phyloP scores from a whole-genome alignment of 2,888 invertebrate genomes.

The Drosophila pseudotalamancana region DNA sequence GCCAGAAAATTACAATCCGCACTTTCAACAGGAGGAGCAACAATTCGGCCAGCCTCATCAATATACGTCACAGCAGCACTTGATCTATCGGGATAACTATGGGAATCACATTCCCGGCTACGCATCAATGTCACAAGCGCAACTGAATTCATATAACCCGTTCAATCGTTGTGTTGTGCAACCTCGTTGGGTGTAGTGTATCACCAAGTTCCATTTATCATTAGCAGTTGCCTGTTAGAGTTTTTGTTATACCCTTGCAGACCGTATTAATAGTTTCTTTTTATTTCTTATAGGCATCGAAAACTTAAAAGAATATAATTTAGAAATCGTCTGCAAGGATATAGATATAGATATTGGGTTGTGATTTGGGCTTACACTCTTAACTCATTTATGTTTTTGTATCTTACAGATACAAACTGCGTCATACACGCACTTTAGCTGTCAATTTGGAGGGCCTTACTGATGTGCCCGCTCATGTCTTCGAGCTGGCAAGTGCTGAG shows the following conservation, averaged over 20 bases:
- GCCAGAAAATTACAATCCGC: conserved; percentile 2
- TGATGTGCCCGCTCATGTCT: conserved; percentile 89
- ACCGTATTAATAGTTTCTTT: not conserved
- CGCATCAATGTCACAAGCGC: conserved; percentile 4
- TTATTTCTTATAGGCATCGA: no score
- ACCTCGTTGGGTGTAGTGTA: conserved; percentile 72
- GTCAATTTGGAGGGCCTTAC: conserved; percentile 86
- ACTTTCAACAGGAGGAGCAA: conserved; percentile 14
- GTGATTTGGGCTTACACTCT: not conserved
- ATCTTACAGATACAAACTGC: conserved; percentile 86
- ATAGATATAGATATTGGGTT: not conserved
- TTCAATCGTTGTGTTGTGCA: conserved; percentile 17
- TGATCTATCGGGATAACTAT: not conserved
- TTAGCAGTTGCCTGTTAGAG: not conserved
- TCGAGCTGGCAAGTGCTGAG: conserved; percentile 89
- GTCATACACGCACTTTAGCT: conserved; percentile 85
- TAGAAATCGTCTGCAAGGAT: not conserved
- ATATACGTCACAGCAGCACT: conserved; percentile 4
- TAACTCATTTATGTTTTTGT: not conserved
- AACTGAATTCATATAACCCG: not conserved
- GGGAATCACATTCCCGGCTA: not conserved
- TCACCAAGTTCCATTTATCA: conserved; percentile 39
- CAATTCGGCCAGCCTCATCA: not conserved
- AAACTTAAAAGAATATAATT: no score
- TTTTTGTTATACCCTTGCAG: not conserved